These are phyloP conservation scores for Poeciliopsis turneri DNA, from an alignment of 2,797 vertebrate species.

Conservation along the genomic window DNA sequence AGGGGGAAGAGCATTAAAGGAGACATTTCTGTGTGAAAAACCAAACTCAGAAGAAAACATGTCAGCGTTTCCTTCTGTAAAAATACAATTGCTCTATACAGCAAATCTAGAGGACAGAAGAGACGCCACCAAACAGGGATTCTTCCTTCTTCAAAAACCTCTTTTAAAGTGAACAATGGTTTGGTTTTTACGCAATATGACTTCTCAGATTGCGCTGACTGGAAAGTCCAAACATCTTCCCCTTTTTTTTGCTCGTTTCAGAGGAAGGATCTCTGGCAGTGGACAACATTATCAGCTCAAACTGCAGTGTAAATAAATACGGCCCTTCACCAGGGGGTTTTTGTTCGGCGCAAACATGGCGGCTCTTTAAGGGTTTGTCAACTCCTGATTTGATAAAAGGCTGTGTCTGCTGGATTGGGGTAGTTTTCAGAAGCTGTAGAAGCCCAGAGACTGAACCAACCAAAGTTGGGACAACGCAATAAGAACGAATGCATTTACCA, in stretches of 20 bases:
- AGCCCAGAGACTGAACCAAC: too few species aligned
- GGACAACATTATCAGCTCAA: not conserved
- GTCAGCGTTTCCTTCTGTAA: not conserved
- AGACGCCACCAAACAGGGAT: not conserved
- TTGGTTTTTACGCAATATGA: not conserved
- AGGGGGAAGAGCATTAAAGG: not conserved
- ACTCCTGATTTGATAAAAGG: not conserved
- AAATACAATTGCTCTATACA: not conserved
- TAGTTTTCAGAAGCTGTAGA: not conserved
- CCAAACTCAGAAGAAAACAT: not conserved
- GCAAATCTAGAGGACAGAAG: not conserved
- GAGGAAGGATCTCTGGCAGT: not conserved
- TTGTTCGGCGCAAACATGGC: not conserved
- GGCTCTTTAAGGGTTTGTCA: not conserved
- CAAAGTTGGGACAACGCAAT: not conserved
- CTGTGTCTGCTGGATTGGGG: not conserved
- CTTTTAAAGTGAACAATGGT: too few species aligned
- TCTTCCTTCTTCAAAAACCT: not conserved
- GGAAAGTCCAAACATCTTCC: not conserved
- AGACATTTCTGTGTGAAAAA: not conserved
- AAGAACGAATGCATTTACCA: not conserved
- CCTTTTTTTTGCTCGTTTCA: not conserved
- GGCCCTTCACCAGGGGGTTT: not conserved
- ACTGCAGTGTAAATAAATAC: not conserved
- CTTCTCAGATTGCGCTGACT: not conserved